phyloP scores from a whole-genome alignment of 2,888 invertebrate species.

The Plagodis pulveraria region DNA sequence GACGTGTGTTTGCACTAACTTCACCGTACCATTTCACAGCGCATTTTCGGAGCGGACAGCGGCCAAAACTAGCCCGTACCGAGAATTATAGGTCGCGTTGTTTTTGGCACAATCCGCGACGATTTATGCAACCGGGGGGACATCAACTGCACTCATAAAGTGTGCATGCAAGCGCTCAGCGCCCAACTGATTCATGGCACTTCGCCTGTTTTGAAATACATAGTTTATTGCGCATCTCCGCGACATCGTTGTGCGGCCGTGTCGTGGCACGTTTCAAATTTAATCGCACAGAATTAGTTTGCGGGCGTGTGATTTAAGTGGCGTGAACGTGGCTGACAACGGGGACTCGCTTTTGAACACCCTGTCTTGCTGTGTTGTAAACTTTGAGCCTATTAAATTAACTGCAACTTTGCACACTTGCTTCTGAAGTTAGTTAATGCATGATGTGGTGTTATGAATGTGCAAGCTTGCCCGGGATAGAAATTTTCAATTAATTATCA shows the following conservation, averaged over 20 bases:
- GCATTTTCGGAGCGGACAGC: slow-evolving; percentile 50
- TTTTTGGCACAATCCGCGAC: slow-evolving; percentile 68
- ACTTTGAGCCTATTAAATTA: slow-evolving; percentile 35
- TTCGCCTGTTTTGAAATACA: slow-evolving; percentile 60
- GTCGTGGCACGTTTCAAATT: slow-evolving; percentile 34
- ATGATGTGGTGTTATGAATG: slow-evolving; percentile 5
- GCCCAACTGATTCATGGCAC: slow-evolving; percentile 62
- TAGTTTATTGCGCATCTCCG: slow-evolving; percentile 58
- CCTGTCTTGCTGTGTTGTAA: slow-evolving; percentile 25
- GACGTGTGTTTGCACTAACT: slow-evolving; percentile 56
- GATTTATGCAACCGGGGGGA: slow-evolving; percentile 70
- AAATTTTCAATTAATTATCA: too few relatives aligned
- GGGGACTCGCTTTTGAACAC: slow-evolving; percentile 28
- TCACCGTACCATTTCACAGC: slow-evolving; percentile 51
- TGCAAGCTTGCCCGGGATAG: neutral
- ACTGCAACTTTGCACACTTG: slow-evolving; percentile 14
- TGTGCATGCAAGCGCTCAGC: slow-evolving; percentile 61
- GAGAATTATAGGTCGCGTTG: slow-evolving; percentile 60
- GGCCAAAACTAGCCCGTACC: slow-evolving; percentile 53
- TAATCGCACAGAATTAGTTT: slow-evolving; percentile 40
- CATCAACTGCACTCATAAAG: slow-evolving; percentile 80
- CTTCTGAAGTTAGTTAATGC: slow-evolving; percentile 8
- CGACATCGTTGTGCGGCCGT: slow-evolving; percentile 40
- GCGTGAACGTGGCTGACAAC: slow-evolving; percentile 35
- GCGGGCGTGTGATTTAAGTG: slow-evolving; percentile 41